These are phyloP conservation scores for Isoperla grammatica DNA, from an alignment of 2,888 invertebrate species.

Conservation along the genomic window DNA sequence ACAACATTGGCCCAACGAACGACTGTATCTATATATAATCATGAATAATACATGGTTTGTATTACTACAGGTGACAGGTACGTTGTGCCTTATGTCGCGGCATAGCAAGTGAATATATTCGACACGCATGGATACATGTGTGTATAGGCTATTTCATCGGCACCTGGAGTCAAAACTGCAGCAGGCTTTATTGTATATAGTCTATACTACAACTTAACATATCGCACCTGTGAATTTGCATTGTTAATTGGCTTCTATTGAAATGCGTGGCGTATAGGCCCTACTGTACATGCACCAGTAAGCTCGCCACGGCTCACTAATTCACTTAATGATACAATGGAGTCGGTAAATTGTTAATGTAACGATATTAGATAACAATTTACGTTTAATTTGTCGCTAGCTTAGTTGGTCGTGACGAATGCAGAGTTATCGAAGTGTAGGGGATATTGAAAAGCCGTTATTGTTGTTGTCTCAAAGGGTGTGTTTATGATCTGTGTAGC, in stretches of 20 bases:
- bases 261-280: not conserved
- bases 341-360: constrained; percentile 10
- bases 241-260: constrained; percentile 1
- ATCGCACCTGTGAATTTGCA: constrained; percentile 18
- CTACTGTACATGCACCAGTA: not conserved
- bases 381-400: constrained; percentile 9
- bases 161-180: not conserved
- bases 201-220: no score
- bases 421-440: no score
- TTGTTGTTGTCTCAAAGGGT: no score
- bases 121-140: not conserved
- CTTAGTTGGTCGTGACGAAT: no score
- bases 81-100: not conserved
- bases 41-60: constrained; percentile 5
- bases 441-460: no score
- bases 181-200: no score
- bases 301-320: constrained; percentile 3
- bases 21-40: not conserved
- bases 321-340: not conserved
- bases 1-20: not conserved
- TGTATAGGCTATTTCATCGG: not conserved
- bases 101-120: constrained; percentile 3
- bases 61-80: constrained; percentile 6
- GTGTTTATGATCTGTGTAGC: constrained; percentile 4
- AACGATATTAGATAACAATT: constrained; percentile 15